Percentiles rank a stretch among this genome's conserved stretches.
phyloP scores from a whole-genome alignment of 1,140 invertebrate genomes.

The Drosophila takahashii region DNA sequence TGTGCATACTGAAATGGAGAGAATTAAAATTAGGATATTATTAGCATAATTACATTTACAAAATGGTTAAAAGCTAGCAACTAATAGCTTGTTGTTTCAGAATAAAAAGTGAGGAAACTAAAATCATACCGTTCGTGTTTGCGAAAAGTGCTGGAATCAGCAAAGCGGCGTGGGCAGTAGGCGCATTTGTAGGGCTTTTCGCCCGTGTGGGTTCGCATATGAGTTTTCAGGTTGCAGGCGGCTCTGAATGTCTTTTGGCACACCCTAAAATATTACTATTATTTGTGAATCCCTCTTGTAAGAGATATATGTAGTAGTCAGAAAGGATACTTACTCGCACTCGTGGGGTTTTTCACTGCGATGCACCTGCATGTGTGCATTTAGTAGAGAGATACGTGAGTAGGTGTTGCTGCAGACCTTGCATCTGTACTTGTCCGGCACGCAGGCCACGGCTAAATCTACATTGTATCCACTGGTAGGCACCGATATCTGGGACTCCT shows the following conservation, averaged over 20 bases:
- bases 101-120: too few relatives aligned
- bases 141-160: conserved; percentile 70
- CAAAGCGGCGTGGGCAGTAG: conserved; percentile 65
- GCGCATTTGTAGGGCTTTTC: conserved; percentile 73
- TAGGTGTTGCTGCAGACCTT: conserved; percentile 58
- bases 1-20: conserved; percentile 84
- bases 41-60: too few relatives aligned
- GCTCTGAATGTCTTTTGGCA: conserved; percentile 66
- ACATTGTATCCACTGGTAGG: conserved; percentile 1
- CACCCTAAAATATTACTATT: conserved; percentile 41
- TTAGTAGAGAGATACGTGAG: conserved; percentile 27
- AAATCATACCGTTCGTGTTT: conserved; percentile 77
- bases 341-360: conserved; percentile 52
- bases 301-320: neutral
- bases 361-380: conserved; percentile 50
- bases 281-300: neutral
- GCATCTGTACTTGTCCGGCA: conserved; percentile 37
- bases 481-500: neutral
- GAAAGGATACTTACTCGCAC: conserved; percentile 68
- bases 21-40: neutral
- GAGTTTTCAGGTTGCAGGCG: conserved; percentile 67
- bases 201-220: conserved; percentile 78
- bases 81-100: too few relatives aligned
- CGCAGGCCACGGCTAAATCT: conserved; percentile 42
- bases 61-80: too few relatives aligned